A percentile compares a stretch with the other conserved stretches of the same genome.
Evolutionary conservation across 1,140 invertebrate genomes (phyloP).

Genomic region (Capitella teleta): DNA sequence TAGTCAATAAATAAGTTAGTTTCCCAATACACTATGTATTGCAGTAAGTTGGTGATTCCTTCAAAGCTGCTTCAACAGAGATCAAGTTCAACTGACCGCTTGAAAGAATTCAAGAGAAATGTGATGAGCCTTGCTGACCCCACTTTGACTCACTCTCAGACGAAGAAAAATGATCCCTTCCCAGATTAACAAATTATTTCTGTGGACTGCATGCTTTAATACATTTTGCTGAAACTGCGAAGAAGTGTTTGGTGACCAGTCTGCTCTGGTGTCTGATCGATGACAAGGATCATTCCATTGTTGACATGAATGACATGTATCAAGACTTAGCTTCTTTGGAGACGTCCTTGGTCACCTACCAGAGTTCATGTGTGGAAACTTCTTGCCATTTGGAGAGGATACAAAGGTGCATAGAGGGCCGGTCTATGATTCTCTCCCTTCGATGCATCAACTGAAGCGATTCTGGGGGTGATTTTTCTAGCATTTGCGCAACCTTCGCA

Average conservation of each 20-base stretch:
- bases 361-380: neutral
- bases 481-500: neutral
- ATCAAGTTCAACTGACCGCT: too few species aligned
- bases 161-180: too few species aligned
- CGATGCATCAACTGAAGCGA: neutral
- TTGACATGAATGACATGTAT: neutral
- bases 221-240: too few species aligned
- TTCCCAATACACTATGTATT: too few species aligned
- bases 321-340: neutral
- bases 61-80: too few species aligned
- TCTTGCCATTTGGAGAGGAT: neutral
- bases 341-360: neutral
- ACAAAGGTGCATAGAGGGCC: neutral
- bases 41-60: too few species aligned
- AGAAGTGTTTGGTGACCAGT: neutral
- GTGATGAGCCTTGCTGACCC: too few species aligned
- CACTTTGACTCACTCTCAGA: too few species aligned
- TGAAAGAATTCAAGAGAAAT: too few species aligned
- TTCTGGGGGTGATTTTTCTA: neutral
- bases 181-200: too few species aligned
- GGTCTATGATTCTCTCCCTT: neutral
- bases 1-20: too few species aligned
- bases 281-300: neutral
- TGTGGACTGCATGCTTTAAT: too few species aligned
- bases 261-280: neutral